Conservation (phyloP, 1,140 invertebrate genomes). For the Goniozus legneri region DNA sequence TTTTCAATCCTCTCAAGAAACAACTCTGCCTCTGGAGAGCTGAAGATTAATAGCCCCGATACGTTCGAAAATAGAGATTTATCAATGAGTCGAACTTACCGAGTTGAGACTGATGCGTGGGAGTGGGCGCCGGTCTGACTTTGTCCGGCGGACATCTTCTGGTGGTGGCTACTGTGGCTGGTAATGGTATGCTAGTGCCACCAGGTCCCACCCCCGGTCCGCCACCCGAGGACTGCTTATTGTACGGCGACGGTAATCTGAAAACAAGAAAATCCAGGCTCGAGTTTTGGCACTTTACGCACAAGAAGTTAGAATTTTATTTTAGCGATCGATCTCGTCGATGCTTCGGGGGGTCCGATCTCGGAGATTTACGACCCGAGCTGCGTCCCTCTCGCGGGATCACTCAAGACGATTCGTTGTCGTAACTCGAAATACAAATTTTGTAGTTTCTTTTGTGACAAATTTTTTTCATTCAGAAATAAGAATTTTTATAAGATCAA, state of each 20-base stretch:
- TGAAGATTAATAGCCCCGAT: background rate
- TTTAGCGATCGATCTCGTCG: too few relatives aligned
- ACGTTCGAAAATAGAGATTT: background rate
- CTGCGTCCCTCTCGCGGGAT: too few relatives aligned
- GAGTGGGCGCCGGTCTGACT: conserved; percentile 64
- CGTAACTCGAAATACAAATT: too few relatives aligned
- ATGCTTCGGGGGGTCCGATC: too few relatives aligned
- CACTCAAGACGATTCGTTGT: too few relatives aligned
- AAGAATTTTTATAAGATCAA: too few relatives aligned
- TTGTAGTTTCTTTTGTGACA: too few relatives aligned
- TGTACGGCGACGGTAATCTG: conserved; percentile 63
- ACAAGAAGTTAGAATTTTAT: too few relatives aligned
- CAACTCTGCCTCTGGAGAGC: background rate
- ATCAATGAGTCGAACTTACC: conserved; percentile 30
- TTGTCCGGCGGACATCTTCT: conserved; percentile 73
- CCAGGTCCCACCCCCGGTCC: conserved; percentile 34
- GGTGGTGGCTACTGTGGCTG: conserved; percentile 68
- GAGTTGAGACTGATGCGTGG: conserved; percentile 59
- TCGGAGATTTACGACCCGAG: too few relatives aligned
- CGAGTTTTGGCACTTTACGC: too few relatives aligned
- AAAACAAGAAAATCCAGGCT: conserved; percentile 35
- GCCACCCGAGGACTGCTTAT: conserved; percentile 49
- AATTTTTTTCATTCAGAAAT: too few relatives aligned
- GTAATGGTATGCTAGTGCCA: conserved; percentile 68
- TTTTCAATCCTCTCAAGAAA: background rate